Evolutionary conservation across 2,113 vertebrate genomes (phyloP), one percentile per base, ranked within the genome.

Genomic region (Paramisgurnus dabryanus): DNA sequence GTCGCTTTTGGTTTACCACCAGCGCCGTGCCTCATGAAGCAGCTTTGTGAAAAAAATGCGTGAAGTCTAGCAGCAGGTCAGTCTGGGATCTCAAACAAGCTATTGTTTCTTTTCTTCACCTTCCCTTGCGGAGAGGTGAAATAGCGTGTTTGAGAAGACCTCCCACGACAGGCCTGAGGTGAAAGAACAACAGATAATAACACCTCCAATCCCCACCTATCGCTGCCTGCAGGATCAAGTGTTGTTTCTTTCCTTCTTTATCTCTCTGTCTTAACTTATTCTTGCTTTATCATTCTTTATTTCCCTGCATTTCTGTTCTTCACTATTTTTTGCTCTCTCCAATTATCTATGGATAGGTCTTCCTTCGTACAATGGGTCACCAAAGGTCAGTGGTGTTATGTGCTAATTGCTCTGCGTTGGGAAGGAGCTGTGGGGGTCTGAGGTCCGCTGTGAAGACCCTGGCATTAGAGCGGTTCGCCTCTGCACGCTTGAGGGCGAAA

Each of bases 261-360:
- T 81, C 79, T 76, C 63, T 81, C 15, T 50, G 5, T 43, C 5
- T 40, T 27, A 6, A 34, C 27, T 80, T 60, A 11, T 45, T 63
- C 47, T 74, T 10, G 34, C 11, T 71, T 17, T 40, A 9, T 43
- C 57, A 39, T 17, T 60, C 18, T 83, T 87, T 87, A 87, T 86
- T 87, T 88, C 86, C 84, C 87, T 87, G 12, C 61, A 47, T 78
- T 45, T 68, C 65, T 64, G 7, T 43, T 34, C 61, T 17, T 22
- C 49, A 4, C 70, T 79, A 61, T 72, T 53, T 67, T 7, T 22
- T 12, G 6, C 5, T 64, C 58, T 12, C 34, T 79, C 87, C 91
- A 89, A 92, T 92, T 90, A 92, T 90, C 88, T 85, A 81, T 81
- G 87, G 63, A 81, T 65, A 75, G 53, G 49, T n/a, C 50, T 67